Evolutionary conservation across 1,140 invertebrate genomes (phyloP), one percentile per base, ranked within the genome.

Genomic region (Calliphora vicina): DNA sequence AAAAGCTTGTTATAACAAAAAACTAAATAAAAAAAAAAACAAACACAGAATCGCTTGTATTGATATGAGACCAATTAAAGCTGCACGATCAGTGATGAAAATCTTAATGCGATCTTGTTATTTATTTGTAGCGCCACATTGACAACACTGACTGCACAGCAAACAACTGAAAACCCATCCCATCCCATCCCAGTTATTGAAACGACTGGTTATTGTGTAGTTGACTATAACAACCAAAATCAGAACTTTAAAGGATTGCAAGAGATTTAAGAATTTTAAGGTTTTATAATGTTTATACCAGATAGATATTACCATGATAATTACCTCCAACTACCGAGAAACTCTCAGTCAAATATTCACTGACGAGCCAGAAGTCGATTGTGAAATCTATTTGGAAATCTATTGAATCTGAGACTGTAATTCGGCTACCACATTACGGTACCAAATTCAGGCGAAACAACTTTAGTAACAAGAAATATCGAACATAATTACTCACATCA

Each of bases 31-130:
- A 25, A 67, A 23, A 23, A 67, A 0, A 23, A 67, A 67, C 23
- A 23, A 67, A 23, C 17, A 57, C 15, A 57, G 73, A 42, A 20
- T 43, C 74, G 0, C 12, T 78, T 78, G 74, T 78, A 78, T 78
- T 78, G 74, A 78, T 78, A 78, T 78, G 74, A 78, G 74, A 78
- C 74, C 74, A 78, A 78, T 78, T 78, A 78, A 78, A 78, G 74
- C 74, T 78, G 74, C 74, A 78, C 74, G 74, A 78, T 78, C 74
- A 78, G 74, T 78, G 74, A 78, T 42, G 74, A 78, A 78, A 78
- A 78, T 78, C 74, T 78, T 78, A 78, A 78, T 78, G 35, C 35
- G 20, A 78, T 78, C 74, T 78, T 78, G 74, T 78, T 78, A 78
- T 78, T 78, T 78, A 78, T 78, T 78, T 45, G 35, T 78, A 78